Conservation (phyloP, 2,797 vertebrate genomes). For the Myotis myotis region DNA sequence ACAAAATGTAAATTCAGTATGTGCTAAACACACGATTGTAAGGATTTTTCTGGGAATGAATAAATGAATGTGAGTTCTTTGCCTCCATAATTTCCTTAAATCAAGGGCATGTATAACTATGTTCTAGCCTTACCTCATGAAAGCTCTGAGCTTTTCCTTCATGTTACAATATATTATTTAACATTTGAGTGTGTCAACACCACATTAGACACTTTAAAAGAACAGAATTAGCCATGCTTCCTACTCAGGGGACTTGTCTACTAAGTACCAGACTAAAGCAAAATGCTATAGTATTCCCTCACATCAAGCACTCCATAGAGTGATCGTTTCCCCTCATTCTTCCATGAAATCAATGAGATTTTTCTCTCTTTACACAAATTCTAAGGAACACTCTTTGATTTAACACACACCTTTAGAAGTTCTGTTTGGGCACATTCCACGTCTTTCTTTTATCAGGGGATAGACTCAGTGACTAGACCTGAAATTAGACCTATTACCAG, state of each 20-base stretch:
- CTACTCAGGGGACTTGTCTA: conserved; percentile 70
- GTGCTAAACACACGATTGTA: conserved; percentile 47
- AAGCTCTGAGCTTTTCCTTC: conserved; percentile 69
- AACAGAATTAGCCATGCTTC: conserved; percentile 72
- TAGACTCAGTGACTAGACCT: conserved; percentile 78
- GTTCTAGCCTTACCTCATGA: conserved; percentile 67
- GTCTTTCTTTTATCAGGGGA: conserved; percentile 79
- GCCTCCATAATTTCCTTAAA: conserved; percentile 65
- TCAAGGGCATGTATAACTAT: conserved; percentile 41
- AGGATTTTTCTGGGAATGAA: conserved; percentile 53
- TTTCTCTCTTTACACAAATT: conserved; percentile 76
- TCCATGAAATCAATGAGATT: conserved; percentile 67
- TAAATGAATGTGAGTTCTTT: conserved; percentile 47
- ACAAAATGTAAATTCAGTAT: conserved; percentile 54
- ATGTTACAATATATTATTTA: conserved; percentile 77
- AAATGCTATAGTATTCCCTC: conserved; percentile 63
- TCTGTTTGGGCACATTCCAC: conserved; percentile 80
- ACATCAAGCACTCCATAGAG: conserved; percentile 37
- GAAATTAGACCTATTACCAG: conserved; percentile 80
- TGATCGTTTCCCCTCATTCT: conserved; percentile 57
- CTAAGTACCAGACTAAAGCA: conserved; percentile 72
- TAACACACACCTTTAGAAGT: conserved; percentile 78
- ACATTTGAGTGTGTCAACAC: conserved; percentile 76
- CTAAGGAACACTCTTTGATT: conserved; percentile 73
- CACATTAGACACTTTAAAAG: conserved; percentile 73